Percentiles rank a stretch among this genome's conserved stretches.
These are phyloP conservation scores for Meloidogyne chitwoodi DNA, from an alignment of 1,140 invertebrate species.

Conservation along the genomic window DNA sequence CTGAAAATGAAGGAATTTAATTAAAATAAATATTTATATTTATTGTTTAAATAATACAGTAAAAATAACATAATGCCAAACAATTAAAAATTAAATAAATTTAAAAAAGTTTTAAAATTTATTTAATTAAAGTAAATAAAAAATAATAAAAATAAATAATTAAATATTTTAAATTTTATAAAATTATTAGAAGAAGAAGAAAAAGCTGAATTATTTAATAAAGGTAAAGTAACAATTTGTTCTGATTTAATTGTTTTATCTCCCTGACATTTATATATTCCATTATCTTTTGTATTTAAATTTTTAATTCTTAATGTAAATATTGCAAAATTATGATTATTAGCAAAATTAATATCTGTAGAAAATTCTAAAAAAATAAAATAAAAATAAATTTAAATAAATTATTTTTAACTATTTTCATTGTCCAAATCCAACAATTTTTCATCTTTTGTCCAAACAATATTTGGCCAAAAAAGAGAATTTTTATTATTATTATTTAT, in stretches of 20 bases:
- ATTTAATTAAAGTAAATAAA: neutral
- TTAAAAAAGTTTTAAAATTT: no score
- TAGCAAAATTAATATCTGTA: neutral
- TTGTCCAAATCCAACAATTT: neutral
- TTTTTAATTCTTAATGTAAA: conserved; percentile 24
- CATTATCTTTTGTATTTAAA: conserved; percentile 15
- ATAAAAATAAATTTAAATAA: neutral
- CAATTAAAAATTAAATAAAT: no score
- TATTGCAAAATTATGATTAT: conserved; percentile 4
- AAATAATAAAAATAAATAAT: neutral
- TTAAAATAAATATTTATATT: no score
- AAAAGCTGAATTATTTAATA: neutral
- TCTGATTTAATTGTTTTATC: conserved; percentile 22
- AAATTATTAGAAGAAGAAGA: neutral
- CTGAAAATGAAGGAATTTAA: no score
- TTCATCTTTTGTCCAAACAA: neutral
- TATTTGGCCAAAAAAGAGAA: neutral
- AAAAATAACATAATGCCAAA: no score
- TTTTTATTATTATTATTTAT: neutral
- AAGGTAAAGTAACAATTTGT: conserved; percentile 26
- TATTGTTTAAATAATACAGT: no score
- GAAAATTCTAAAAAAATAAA: conserved; percentile 15
- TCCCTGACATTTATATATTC: conserved; percentile 32
- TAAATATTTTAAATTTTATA: no score
- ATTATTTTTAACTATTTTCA: neutral